A percentile compares a stretch with the other conserved stretches of the same genome.
Conservation (phyloP, 2,888 invertebrate genomes). For the Melinopterus prodromus region DNA sequence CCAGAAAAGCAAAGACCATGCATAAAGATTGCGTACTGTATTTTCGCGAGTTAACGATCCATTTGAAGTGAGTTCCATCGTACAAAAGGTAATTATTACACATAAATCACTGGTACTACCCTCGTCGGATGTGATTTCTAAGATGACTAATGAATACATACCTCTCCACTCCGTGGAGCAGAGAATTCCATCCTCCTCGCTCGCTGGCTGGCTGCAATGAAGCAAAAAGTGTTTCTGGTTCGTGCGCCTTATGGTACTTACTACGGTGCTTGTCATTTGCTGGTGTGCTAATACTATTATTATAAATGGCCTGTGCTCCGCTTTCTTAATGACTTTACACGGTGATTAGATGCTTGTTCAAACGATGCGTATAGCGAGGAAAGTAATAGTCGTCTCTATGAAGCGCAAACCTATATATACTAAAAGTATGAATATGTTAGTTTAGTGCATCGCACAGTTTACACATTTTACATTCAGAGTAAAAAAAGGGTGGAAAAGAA, state of each 20-base stretch:
- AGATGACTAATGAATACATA: slow-evolving; percentile 28
- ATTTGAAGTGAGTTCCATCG: slow-evolving; percentile 41
- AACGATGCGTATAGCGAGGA: slow-evolving; percentile 4
- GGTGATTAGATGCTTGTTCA: slow-evolving; percentile 4
- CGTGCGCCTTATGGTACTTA: neutral
- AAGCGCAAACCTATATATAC: too few relatives aligned
- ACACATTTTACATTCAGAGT: too few relatives aligned
- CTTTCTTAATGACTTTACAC: neutral
- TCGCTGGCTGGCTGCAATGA: neutral
- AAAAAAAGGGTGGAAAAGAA: too few relatives aligned
- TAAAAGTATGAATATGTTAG: too few relatives aligned
- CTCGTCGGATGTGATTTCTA: slow-evolving; percentile 24
- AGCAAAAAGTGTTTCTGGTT: neutral
- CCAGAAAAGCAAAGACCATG: neutral
- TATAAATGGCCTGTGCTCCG: neutral
- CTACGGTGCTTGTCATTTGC: slow-evolving; percentile 4
- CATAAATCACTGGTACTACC: slow-evolving; percentile 41
- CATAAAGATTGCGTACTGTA: slow-evolving; percentile 35
- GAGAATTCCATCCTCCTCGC: slow-evolving; percentile 10
- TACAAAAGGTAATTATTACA: slow-evolving; percentile 46
- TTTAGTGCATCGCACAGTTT: too few relatives aligned
- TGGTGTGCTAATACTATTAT: neutral
- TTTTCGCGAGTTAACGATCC: slow-evolving; percentile 47
- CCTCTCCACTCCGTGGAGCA: neutral
- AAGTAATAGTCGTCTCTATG: neutral